phyloP scores from a whole-genome alignment of 2,888 invertebrate species.

The Pimpla rufipes region DNA sequence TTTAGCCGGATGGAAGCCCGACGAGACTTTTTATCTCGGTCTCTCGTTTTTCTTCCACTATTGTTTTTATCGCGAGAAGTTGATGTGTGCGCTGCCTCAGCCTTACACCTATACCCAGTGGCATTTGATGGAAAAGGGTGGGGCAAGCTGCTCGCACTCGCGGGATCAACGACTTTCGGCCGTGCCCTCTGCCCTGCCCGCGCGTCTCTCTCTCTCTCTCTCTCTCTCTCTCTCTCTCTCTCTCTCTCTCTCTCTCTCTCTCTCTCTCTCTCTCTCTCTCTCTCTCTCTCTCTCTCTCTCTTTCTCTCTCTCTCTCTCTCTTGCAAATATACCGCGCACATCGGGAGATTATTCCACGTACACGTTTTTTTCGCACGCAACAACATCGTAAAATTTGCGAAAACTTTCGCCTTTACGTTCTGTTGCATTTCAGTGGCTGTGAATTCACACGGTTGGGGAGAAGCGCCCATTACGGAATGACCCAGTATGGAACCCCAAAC shows the following conservation, averaged over 20 bases:
- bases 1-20: constrained; percentile 28
- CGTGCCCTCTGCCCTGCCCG: constrained; percentile 27
- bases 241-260: too few species aligned
- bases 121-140: too few species aligned
- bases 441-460: background rate
- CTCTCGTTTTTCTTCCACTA: constrained; percentile 16
- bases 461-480: too few species aligned
- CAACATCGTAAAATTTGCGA: constrained; percentile 2
- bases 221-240: too few species aligned
- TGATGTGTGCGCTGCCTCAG: constrained; percentile 28
- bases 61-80: constrained; percentile 20
- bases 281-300: background rate
- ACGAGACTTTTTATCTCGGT: background rate
- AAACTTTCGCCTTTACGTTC: background rate
- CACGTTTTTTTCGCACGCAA: constrained; percentile 14
- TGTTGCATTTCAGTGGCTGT: background rate
- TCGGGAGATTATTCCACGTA: constrained; percentile 47
- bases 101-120: background rate
- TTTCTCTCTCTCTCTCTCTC: constrained; percentile 46
- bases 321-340: constrained; percentile 36
- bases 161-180: constrained; percentile 63
- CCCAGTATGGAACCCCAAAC: too few species aligned
- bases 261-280: too few species aligned
- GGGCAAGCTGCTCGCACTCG: constrained; percentile 28
- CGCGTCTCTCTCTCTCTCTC: too few species aligned